Percentiles rank a stretch among this genome's conserved stretches.
These are phyloP conservation scores for Poeciliopsis turneri DNA, from an alignment of 2,797 vertebrate genomes.

Conservation along the genomic window DNA sequence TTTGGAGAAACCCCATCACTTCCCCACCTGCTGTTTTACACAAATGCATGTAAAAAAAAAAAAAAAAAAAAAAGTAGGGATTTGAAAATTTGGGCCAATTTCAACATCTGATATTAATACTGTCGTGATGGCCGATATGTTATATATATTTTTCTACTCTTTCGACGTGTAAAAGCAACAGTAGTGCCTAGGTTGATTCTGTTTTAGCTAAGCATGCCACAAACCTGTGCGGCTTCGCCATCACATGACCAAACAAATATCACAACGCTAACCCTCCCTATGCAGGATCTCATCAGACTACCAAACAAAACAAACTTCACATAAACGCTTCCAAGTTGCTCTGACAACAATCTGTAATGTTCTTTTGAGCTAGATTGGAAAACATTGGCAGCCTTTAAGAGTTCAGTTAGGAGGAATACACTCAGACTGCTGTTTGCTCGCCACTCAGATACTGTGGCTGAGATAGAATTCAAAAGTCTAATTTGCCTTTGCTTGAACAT, in stretches of 20 bases:
- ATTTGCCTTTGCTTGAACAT: neutral
- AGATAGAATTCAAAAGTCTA: neutral
- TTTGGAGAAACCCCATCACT: neutral
- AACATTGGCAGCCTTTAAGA: neutral
- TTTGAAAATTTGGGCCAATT: neutral
- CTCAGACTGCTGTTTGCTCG: neutral
- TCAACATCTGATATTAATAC: neutral
- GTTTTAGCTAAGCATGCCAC: neutral
- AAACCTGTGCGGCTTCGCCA: neutral
- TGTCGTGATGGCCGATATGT: neutral
- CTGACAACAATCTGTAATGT: neutral
- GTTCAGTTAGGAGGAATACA: neutral
- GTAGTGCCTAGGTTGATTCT: neutral
- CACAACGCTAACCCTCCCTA: neutral
- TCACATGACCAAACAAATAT: neutral
- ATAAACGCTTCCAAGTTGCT: neutral
- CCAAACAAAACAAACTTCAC: neutral
- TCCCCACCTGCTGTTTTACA: neutral
- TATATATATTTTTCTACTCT: neutral
- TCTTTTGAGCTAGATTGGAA: neutral
- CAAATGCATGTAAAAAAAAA: neutral
- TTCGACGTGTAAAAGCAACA: neutral
- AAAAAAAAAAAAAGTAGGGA: neutral
- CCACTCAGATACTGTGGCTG: neutral
- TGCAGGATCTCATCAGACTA: neutral